These are phyloP conservation scores for Hemistola chrysoprasaria DNA, from an alignment of 2,888 invertebrate genomes.

Conservation along the genomic window DNA sequence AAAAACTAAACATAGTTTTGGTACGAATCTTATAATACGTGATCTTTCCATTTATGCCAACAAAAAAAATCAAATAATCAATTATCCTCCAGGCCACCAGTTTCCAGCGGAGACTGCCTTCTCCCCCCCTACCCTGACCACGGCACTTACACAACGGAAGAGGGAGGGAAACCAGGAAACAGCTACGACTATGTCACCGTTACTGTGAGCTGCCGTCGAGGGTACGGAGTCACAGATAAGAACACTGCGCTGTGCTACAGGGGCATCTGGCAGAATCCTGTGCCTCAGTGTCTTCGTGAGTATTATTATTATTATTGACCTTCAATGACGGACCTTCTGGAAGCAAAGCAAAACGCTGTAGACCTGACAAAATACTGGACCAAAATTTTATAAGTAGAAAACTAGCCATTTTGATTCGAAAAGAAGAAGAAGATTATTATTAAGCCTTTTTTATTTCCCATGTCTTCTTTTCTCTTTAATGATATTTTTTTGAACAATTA, in stretches of 20 bases:
- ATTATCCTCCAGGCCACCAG: conserved; percentile 12
- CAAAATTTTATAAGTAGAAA: no score
- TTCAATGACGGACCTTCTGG: no score
- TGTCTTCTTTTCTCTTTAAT: no score
- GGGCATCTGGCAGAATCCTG: conserved; percentile 43
- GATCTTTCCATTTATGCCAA: no score
- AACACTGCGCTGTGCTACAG: conserved; percentile 36
- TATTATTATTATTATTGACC: conserved; percentile 16
- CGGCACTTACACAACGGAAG: conserved; percentile 45
- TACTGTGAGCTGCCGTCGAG: conserved; percentile 48
- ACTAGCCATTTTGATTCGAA: no score
- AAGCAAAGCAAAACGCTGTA: no score
- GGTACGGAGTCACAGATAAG: conserved; percentile 40
- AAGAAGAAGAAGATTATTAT: no score
- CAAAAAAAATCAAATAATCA: not conserved
- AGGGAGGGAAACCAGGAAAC: conserved; percentile 44
- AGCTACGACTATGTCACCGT: conserved; percentile 36
- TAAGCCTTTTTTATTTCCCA: no score
- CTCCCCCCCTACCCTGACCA: conserved; percentile 51
- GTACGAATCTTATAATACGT: no score
- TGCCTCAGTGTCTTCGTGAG: conserved; percentile 40
- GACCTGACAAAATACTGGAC: no score
- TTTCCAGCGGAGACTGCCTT: conserved; percentile 38
- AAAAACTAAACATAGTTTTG: no score
- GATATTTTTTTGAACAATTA: no score